Conservation (phyloP, 2,888 invertebrate species). For the Agrilus mali region DNA sequence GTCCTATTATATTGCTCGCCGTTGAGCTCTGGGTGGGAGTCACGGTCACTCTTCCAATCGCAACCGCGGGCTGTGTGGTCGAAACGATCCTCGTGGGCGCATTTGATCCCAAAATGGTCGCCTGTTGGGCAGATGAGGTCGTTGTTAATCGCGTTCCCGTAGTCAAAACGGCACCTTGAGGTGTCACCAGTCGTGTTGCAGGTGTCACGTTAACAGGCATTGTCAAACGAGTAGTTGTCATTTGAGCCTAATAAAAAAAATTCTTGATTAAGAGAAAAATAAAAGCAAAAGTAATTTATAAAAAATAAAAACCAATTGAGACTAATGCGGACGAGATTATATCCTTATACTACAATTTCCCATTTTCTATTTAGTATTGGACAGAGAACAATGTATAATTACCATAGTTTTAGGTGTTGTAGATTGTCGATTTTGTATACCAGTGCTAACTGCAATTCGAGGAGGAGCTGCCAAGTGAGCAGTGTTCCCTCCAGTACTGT, state of each 20-base stretch:
- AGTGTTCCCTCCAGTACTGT: slow-evolving; percentile 24
- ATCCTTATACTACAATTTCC: not conserved
- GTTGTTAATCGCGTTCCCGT: slow-evolving; percentile 27
- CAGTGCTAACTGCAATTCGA: slow-evolving; percentile 26
- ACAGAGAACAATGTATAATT: slow-evolving; percentile 10
- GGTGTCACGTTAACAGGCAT: slow-evolving; percentile 26
- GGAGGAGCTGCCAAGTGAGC: slow-evolving; percentile 23
- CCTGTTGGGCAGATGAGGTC: slow-evolving; percentile 21
- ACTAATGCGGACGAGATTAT: too few relatives aligned
- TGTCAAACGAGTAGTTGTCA: slow-evolving; percentile 26
- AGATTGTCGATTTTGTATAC: slow-evolving; percentile 17
- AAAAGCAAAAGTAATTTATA: too few relatives aligned
- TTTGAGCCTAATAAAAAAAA: slow-evolving; percentile 21
- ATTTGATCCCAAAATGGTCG: slow-evolving; percentile 18
- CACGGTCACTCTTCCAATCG: slow-evolving; percentile 22
- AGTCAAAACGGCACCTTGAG: slow-evolving; percentile 28
- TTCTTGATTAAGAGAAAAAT: not conserved
- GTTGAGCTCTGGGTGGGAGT: slow-evolving; percentile 19
- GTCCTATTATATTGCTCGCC: slow-evolving; percentile 21
- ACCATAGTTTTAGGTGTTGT: slow-evolving; percentile 22
- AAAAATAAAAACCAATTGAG: not conserved
- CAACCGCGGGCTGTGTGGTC: slow-evolving; percentile 23
- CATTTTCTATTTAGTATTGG: too few relatives aligned
- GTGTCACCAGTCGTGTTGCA: slow-evolving; percentile 22
- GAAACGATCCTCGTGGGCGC: slow-evolving; percentile 22